Conservation (phyloP, 2,888 invertebrate species). For the Parelbella ahira region DNA sequence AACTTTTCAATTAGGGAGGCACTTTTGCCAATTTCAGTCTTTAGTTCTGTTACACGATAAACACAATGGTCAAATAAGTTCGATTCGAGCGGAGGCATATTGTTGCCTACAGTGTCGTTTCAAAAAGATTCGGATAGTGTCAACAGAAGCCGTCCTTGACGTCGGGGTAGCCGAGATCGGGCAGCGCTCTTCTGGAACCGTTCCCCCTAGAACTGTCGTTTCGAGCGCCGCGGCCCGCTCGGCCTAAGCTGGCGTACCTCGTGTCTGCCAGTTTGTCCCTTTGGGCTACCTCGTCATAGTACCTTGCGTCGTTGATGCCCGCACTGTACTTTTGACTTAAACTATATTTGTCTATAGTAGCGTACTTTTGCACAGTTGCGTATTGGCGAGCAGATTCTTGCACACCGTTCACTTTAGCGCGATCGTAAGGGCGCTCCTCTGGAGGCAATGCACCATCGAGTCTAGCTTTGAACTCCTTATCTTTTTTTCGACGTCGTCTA, state of each 20-base stretch:
- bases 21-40: constrained; percentile 75
- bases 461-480: constrained; percentile 81
- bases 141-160: constrained; percentile 88
- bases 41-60: constrained; percentile 51
- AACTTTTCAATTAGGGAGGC: constrained; percentile 47
- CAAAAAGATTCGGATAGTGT: constrained; percentile 79
- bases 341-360: constrained; percentile 77
- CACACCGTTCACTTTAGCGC: constrained; percentile 75
- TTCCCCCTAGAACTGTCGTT: constrained; percentile 63
- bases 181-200: constrained; percentile 67
- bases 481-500: constrained; percentile 79
- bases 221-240: constrained; percentile 62
- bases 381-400: constrained; percentile 68
- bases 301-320: constrained; percentile 74
- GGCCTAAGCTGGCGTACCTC: constrained; percentile 73
- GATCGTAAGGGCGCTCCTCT: constrained; percentile 82
- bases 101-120: constrained; percentile 63
- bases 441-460: constrained; percentile 79
- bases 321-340: constrained; percentile 78
- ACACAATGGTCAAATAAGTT: constrained; percentile 26
- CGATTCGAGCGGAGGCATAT: constrained; percentile 1
- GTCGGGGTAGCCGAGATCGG: constrained; percentile 78
- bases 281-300: constrained; percentile 75
- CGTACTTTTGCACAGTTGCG: constrained; percentile 76
- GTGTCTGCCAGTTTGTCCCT: constrained; percentile 75